Evolutionary conservation across 2,113 vertebrate genomes (phyloP).

Genomic region (Apteryx mantelli): DNA sequence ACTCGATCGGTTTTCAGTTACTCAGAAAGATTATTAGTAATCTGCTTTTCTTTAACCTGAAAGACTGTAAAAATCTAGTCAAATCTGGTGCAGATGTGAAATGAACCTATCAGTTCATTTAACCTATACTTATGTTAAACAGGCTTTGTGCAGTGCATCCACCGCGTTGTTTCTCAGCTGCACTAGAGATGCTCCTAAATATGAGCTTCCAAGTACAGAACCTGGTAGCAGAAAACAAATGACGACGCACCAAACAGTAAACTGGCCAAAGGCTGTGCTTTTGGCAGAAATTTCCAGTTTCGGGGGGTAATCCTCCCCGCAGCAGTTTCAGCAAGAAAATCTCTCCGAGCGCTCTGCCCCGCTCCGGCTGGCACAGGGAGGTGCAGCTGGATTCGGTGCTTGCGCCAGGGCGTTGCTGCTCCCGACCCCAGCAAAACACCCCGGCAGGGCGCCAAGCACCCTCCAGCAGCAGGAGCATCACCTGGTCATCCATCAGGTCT

Average conservation of each 20-base stretch:
- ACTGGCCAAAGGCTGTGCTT: neutral
- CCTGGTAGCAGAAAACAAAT: neutral
- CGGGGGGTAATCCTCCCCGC: neutral
- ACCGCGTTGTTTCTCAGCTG: neutral
- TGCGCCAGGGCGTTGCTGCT: neutral
- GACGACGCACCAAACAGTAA: neutral
- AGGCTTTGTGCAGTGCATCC: neutral
- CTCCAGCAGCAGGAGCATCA: neutral
- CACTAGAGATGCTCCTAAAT: neutral
- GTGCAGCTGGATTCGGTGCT: neutral
- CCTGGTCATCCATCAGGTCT: neutral
- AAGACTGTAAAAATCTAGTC: neutral
- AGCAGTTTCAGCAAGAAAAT: neutral
- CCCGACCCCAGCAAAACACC: no score
- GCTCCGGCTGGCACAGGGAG: neutral
- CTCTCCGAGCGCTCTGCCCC: neutral
- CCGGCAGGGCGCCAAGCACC: neutral
- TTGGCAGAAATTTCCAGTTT: neutral
- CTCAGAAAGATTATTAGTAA: neutral
- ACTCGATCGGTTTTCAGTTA: neutral
- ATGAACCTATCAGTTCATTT: neutral
- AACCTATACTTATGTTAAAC: neutral
- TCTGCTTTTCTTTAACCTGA: neutral
- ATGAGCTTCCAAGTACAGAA: neutral
- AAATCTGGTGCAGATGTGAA: neutral